Conservation (phyloP, 1,140 invertebrate species). For the Helicoverpa zea region DNA sequence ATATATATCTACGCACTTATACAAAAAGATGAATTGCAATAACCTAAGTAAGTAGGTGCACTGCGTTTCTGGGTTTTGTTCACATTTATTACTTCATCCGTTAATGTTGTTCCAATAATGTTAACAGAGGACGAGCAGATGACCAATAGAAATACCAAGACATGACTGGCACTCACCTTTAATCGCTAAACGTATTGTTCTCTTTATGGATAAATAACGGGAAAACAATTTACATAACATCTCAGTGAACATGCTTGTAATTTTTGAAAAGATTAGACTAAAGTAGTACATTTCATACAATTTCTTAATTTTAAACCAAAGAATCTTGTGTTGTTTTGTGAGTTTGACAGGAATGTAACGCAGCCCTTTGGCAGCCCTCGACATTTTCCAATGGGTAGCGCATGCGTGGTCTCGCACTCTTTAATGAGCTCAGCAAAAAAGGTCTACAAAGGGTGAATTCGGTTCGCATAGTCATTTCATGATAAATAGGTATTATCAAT, state of each 20-base stretch:
- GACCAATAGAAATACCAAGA: not conserved
- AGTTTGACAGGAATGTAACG: not conserved
- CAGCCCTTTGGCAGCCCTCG: not conserved
- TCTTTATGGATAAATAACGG: not conserved
- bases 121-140: not conserved
- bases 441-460: too few species aligned
- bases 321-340: not conserved
- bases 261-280: not conserved
- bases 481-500: too few species aligned
- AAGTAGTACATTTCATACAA: slow-evolving; percentile 1
- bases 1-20: too few species aligned
- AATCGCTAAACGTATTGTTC: not conserved
- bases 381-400: not conserved
- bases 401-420: not conserved
- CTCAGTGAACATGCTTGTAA: not conserved
- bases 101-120: too few species aligned
- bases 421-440: too few species aligned
- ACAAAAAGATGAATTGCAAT: too few species aligned
- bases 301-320: slow-evolving; percentile 8
- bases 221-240: not conserved
- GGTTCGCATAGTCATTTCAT: too few species aligned
- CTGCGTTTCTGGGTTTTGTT: too few species aligned
- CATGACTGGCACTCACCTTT: not conserved
- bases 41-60: too few species aligned
- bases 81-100: too few species aligned